Conservation (phyloP, 2,888 invertebrate species). For the Helleia helle region DNA sequence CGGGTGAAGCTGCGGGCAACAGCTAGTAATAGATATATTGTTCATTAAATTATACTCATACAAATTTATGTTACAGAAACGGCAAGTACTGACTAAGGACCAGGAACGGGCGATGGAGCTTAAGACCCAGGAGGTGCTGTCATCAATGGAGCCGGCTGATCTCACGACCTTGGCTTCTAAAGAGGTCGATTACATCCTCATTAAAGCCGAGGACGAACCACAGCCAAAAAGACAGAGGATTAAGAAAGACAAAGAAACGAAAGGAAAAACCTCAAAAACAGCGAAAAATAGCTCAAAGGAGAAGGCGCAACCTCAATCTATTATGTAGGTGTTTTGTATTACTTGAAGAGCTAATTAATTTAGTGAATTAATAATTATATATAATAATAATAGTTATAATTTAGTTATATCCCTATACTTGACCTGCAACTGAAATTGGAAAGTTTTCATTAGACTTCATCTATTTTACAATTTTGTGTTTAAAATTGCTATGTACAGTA, state of each 20-base stretch:
- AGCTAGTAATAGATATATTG: no score
- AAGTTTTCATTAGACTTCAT: no score
- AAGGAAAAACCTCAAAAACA: slow-evolving; percentile 9
- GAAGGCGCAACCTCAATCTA: slow-evolving; percentile 7
- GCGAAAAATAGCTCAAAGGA: slow-evolving; percentile 9
- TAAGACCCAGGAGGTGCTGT: slow-evolving; percentile 32
- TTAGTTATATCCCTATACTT: no score
- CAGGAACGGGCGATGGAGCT: slow-evolving; percentile 21
- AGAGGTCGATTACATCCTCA: slow-evolving; percentile 61
- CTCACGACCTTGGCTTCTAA: slow-evolving; percentile 37
- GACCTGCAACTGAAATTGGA: no score
- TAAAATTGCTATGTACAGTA: no score
- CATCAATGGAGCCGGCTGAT: slow-evolving; percentile 34
- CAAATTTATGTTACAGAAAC: slow-evolving; percentile 19
- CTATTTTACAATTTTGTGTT: no score
- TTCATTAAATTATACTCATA: no score
- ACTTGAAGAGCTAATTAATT: no score
- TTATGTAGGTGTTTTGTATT: neutral
- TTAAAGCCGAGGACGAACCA: slow-evolving; percentile 31
- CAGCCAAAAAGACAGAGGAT: slow-evolving; percentile 20
- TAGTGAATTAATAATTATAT: no score
- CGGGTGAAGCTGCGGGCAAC: no score
- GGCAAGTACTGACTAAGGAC: slow-evolving; percentile 15
- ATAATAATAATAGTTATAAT: no score
- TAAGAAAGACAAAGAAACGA: slow-evolving; percentile 20